A percentile compares a stretch with the other conserved stretches of the same genome.
phyloP scores from a whole-genome alignment of 2,888 invertebrate species.

The Nebria salina region DNA sequence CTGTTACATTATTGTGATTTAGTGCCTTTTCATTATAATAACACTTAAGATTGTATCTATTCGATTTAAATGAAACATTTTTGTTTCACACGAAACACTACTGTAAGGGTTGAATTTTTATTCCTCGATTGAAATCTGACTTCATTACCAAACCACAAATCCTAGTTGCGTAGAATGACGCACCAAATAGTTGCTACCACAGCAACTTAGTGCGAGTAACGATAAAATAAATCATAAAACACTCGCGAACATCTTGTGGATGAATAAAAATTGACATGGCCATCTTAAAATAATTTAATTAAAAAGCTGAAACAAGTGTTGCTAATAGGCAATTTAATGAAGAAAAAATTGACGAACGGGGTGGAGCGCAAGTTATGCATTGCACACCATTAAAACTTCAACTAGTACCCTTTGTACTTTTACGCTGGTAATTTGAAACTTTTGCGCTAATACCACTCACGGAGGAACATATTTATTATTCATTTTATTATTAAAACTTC shows the following conservation, averaged over 20 bases:
- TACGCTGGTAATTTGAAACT: slow-evolving; percentile 17
- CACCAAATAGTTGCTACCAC: too few relatives aligned
- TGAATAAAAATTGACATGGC: background rate
- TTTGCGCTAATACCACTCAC: background rate
- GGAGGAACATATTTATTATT: slow-evolving; percentile 11
- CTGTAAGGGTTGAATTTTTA: slow-evolving; percentile 29
- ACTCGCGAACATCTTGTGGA: background rate
- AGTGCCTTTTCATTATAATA: slow-evolving; percentile 34
- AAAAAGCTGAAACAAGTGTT: slow-evolving; percentile 28
- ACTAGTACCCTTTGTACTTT: slow-evolving; percentile 13
- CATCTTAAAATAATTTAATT: slow-evolving; percentile 17
- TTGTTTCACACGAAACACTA: slow-evolving; percentile 36
- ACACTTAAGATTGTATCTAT: slow-evolving; percentile 37
- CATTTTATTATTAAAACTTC: slow-evolving; percentile 18
- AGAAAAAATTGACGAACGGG: slow-evolving; percentile 13
- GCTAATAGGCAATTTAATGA: slow-evolving; percentile 13
- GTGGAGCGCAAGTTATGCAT: slow-evolving; percentile 4
- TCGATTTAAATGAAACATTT: slow-evolving; percentile 40
- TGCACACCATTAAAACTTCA: slow-evolving; percentile 15
- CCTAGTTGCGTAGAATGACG: too few relatives aligned
- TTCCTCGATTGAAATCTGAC: slow-evolving; percentile 23
- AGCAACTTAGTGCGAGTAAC: background rate
- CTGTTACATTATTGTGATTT: slow-evolving; percentile 30
- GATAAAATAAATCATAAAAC: background rate
- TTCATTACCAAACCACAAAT: slow-evolving; percentile 16